phyloP scores from a whole-genome alignment of 1,140 invertebrate genomes.

The Ylistrum balloti region DNA sequence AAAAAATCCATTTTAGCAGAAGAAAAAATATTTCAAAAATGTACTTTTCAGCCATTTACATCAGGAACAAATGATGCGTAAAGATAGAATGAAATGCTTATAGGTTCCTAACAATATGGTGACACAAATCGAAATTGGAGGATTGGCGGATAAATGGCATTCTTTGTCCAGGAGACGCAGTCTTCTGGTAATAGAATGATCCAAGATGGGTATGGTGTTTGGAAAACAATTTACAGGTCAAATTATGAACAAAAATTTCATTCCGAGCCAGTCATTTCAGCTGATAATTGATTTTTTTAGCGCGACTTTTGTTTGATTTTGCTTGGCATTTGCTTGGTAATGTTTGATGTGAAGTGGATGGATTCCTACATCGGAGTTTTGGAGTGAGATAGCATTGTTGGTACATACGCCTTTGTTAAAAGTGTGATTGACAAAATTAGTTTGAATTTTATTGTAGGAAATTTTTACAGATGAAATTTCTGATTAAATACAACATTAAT shows the following conservation, averaged over 20 bases:
- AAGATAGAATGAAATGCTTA: neutral
- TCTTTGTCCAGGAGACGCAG: neutral
- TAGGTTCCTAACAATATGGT: neutral
- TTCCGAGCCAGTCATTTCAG: neutral
- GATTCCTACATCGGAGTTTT: too few relatives aligned
- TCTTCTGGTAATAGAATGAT: neutral
- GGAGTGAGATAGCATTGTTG: too few relatives aligned
- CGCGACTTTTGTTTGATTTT: neutral
- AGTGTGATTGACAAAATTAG: too few relatives aligned
- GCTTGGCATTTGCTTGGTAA: neutral
- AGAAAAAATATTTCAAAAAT: slow-evolving; percentile 9
- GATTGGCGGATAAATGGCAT: neutral
- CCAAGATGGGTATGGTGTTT: neutral
- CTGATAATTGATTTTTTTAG: neutral
- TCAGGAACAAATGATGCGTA: neutral
- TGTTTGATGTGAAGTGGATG: neutral
- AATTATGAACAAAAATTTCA: neutral
- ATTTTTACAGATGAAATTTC: too few relatives aligned
- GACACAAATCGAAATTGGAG: neutral
- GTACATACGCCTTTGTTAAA: too few relatives aligned
- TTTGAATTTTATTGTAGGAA: too few relatives aligned
- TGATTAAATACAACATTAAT: too few relatives aligned
- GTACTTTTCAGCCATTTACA: neutral
- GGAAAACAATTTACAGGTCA: slow-evolving; percentile 15
- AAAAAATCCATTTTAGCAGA: neutral